phyloP scores from a whole-genome alignment of 2,888 invertebrate species.

The Dicranocentrus wangi region DNA sequence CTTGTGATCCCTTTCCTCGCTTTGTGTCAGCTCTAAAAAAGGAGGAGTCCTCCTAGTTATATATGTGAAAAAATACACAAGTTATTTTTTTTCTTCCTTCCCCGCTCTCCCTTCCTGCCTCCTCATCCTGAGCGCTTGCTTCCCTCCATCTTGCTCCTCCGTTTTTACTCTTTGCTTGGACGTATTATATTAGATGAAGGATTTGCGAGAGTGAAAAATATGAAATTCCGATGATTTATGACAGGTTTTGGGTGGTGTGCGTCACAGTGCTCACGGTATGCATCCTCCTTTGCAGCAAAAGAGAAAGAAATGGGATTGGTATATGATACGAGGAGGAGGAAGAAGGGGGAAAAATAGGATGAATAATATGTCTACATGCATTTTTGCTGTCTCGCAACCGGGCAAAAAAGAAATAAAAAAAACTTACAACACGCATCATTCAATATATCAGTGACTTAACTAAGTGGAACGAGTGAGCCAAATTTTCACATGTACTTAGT shows the following conservation, averaged over 20 bases:
- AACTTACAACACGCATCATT: constrained; percentile 12
- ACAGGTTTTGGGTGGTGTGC: constrained; percentile 54
- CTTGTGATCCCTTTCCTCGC: not conserved
- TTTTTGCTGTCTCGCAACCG: constrained; percentile 10
- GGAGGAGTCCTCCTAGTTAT: too few relatives aligned
- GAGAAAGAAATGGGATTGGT: not conserved
- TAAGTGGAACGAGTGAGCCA: constrained; percentile 6
- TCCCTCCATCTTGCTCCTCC: too few relatives aligned
- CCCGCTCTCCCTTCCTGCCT: not conserved
- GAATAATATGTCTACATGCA: constrained; percentile 29
- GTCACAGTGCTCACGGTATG: constrained; percentile 14
- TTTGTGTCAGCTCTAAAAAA: not conserved
- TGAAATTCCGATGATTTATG: constrained; percentile 64
- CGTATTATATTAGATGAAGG: too few relatives aligned
- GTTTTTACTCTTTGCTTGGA: too few relatives aligned
- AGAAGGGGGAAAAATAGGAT: constrained; percentile 1
- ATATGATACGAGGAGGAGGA: not conserved
- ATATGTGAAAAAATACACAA: too few relatives aligned
- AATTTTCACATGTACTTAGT: too few relatives aligned
- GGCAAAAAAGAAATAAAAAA: too few relatives aligned
- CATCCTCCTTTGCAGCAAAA: not conserved
- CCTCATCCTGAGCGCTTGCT: too few relatives aligned
- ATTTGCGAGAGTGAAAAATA: constrained; percentile 52
- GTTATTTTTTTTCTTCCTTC: too few relatives aligned
- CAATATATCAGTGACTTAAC: constrained; percentile 22